Evolutionary conservation across 2,797 vertebrate species (phyloP), one percentile per base, ranked within the genome.

Genomic region (Coccyzus lansbergi): DNA sequence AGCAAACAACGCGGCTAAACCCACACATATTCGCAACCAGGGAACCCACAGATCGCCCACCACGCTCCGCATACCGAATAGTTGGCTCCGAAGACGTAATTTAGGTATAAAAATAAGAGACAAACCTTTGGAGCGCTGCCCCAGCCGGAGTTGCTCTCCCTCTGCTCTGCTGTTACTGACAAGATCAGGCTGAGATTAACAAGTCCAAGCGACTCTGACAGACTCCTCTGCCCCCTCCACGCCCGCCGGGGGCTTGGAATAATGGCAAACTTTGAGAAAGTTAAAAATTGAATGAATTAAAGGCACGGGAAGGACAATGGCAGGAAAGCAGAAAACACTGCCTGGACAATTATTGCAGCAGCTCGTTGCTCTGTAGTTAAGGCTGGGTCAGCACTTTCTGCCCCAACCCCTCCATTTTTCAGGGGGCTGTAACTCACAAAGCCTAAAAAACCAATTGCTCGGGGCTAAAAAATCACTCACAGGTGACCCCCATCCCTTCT

Each of bases 81-180:
- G 64, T 34, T 8, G 5, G 56, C 86, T 40, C 0, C 64, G 0
- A 17, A 88, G 49, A 2, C 78, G 89, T 55, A 7, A 86, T 93
- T 79, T 28, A 2, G 86, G 71, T 1, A 83, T 16, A 80, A 93
- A 94, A 95, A 89, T 7, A 81, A 36, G n/a, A 86, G 62, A 88
- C 95, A 42, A 96, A 97, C 97, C 96, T 97, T 92, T 63, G 96
- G 97, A 97, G 92, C 87, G 95, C 94, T 97, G 97, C 97, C 97
- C 97, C 96, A 94, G 96, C 92, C 94, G 95, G 95, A 96, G 95
- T 96, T 95, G 4, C 87, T 90, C 93, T 96, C 90, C 65, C 95
- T 92, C 90, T 28, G 95, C 94, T 96, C 93, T 71, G 95, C 97
- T 81, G 83, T 26, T 64, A 51, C 96, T 93, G 96, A 91, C 97